Evolutionary conservation across 1,140 invertebrate genomes (phyloP), one percentile per base, ranked within the genome.

Genomic region (Meloidogyne hapla): DNA sequence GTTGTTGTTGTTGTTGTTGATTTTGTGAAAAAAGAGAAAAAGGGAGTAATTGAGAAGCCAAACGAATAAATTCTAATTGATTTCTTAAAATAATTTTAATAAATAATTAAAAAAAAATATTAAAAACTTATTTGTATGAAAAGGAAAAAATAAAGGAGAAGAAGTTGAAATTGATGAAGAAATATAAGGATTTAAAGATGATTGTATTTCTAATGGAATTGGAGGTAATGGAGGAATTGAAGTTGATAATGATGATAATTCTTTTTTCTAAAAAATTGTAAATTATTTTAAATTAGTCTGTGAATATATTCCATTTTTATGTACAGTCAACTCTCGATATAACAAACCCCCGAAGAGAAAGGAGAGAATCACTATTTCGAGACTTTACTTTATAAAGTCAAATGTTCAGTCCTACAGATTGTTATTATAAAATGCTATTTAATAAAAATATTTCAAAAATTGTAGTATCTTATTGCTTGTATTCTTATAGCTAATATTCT

Each of bases 1-100:
- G 33, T 33, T 33, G 66, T 25, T 33, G 21, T 28, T 33, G 18
- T 26, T 70, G n/a, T 28, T 70, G 69, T 21, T 70, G 69, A 21
- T 56, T n/a, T 25, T 56, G 71, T 21, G 42, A 64, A 13, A 73
- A 73, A 28, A 73, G 25, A 28, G 71, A 73, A 63, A 73, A 73
- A 23, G 71, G 71, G 23, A 64, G 23, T 38, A 73, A 33, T 33
- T 73, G 71, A 12, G 71, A 61, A 38, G 71, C 71, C 56, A 73
- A 33, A 33, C 71, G 56, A 15, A 64, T 40, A 73, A 73, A 73
- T 63, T 73, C 71, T 26, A 70, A 26, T 45, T 70, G 40, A 18
- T 23, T 10, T 26, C 38, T 69, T 23, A 28, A 69, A 28, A 40
- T 45, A 26, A n/a, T n/a, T n/a, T n/a, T n/a, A n/a, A n/a, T n/a